Evolutionary conservation across 1,140 invertebrate genomes (phyloP), one percentile per base, ranked within the genome.

Genomic region (Drosophila dunni): DNA sequence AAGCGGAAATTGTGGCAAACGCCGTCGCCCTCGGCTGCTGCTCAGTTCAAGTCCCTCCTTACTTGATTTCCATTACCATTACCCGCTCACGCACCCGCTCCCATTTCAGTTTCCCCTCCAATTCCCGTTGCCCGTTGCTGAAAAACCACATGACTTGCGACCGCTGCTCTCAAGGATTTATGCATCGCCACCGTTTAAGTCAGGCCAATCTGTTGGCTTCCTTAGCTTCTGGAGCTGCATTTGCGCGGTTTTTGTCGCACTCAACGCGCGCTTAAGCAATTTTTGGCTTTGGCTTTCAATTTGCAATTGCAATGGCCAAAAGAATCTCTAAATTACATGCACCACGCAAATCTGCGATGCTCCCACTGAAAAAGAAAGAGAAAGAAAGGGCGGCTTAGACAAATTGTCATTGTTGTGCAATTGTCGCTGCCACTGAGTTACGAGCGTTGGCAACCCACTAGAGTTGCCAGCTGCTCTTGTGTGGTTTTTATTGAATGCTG

Each of bases 1-100:
- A 88, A 88, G 83, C 83, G 83, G 84, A 88, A 89, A 88, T 88
- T 89, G 84, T 83, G 84, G 83, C 83, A 71, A 76, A 63, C 51
- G 57, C 57, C 51, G 70, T 74, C 67, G 70, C 68, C 66, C 50
- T 54, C 65, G 61, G 38, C 34, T 29, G 4, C 24, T 29, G 24
- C 6, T 29, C 24, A 29, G 24, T 6, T 29, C 24, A 29, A 4
- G 3, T 29, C 24, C 24, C 24, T 29, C 24, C 24, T 29, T 29
- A 29, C 24, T 29, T 29, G 24, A 4, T 29, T 29, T 4, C 24
- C 24, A 29, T 29, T 29, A 29, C 24, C 24, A 29, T 3, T 29
- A 5, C 24, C 24, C 24, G 24, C 24, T 29, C 24, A 4, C 3
- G 24, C 6, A 20, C 24, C 24, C 3, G 24, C 6, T 29, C 7